Conservation (phyloP, 2,888 invertebrate species). For the Drosophila birchii region DNA sequence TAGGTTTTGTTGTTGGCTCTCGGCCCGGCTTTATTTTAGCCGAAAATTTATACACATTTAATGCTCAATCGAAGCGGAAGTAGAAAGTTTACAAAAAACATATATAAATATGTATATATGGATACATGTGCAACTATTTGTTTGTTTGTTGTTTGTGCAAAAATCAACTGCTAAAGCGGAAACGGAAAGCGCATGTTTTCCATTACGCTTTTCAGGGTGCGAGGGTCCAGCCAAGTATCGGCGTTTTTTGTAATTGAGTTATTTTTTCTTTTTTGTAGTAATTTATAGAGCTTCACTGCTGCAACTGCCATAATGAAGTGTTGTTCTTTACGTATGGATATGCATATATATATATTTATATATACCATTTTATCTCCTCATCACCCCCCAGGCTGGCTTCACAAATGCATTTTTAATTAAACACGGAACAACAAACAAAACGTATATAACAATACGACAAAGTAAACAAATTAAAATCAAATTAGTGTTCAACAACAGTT, state of each 20-base stretch:
- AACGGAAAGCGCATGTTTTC: constrained; percentile 70
- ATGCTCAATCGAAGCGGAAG: constrained; percentile 76
- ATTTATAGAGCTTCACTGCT: constrained; percentile 56
- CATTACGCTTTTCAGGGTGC: constrained; percentile 24
- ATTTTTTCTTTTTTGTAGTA: constrained; percentile 65
- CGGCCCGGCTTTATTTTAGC: constrained; percentile 36
- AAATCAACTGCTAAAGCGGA: constrained; percentile 62
- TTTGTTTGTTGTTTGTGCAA: constrained; percentile 27
- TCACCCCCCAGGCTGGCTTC: constrained; percentile 10
- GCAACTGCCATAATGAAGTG: constrained; percentile 60
- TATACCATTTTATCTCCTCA: neutral
- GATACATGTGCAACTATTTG: constrained; percentile 10
- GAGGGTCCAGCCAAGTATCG: constrained; percentile 11
- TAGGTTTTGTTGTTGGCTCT: constrained; percentile 67
- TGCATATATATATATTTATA: neutral
- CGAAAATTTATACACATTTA: constrained; percentile 69
- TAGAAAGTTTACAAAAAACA: constrained; percentile 53
- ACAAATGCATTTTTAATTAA: constrained; percentile 73
- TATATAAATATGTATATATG: neutral
- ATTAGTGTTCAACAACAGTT: constrained; percentile 52
- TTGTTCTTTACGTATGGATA: neutral
- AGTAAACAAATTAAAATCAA: constrained; percentile 71
- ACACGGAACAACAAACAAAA: constrained; percentile 63
- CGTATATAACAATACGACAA: constrained; percentile 62
- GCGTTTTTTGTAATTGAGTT: constrained; percentile 67